These are phyloP conservation scores for Tribolium castaneum DNA, from an alignment of 1,140 invertebrate genomes.

Conservation along the genomic window DNA sequence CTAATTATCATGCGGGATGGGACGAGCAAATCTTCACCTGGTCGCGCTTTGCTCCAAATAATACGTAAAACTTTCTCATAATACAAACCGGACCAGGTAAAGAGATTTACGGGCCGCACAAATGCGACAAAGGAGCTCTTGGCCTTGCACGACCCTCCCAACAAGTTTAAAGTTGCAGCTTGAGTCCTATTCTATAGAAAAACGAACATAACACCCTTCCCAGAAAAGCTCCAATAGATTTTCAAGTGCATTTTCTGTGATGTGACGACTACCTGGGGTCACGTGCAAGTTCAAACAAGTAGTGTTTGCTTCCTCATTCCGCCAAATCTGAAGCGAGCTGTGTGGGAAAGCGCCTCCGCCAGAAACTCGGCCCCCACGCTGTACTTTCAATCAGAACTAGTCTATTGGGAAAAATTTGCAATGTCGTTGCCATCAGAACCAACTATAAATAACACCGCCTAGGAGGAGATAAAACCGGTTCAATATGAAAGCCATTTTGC, in stretches of 20 bases:
- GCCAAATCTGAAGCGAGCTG: neutral
- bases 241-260: neutral
- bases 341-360: neutral
- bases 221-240: neutral
- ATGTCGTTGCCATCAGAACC: neutral
- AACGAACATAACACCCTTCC: constrained; percentile 3
- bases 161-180: constrained; percentile 43
- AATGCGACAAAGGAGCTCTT: constrained; percentile 17
- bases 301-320: neutral
- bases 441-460: constrained; percentile 15
- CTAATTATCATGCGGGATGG: constrained; percentile 18
- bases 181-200: constrained; percentile 4
- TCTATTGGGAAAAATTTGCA: constrained; percentile 2
- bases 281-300: neutral
- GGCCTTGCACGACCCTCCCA: constrained; percentile 33
- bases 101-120: constrained; percentile 19
- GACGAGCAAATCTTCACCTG: constrained; percentile 15
- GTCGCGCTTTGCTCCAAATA: neutral
- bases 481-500: constrained; percentile 7
- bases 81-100: constrained; percentile 33
- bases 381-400: constrained; percentile 2
- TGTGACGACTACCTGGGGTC: neutral
- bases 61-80: constrained; percentile 6
- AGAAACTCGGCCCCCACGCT: neutral
- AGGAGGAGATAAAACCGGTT: constrained; percentile 13